These are phyloP conservation scores for Actenoides lindsayi DNA, from an alignment of 2,113 vertebrate species.

Conservation along the genomic window DNA sequence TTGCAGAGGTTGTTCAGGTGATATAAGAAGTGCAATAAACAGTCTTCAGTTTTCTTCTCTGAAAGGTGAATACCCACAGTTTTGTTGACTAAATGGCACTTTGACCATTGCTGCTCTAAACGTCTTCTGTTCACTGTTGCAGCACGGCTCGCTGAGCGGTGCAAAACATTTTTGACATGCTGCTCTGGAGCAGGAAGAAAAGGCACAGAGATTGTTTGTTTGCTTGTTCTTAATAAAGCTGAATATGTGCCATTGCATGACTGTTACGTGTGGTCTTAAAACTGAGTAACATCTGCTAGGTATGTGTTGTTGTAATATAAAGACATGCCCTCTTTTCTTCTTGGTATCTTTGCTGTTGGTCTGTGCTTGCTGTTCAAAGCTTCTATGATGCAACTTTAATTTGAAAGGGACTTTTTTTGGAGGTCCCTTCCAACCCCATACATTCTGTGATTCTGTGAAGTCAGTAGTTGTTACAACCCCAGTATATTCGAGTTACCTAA, in stretches of 20 bases:
- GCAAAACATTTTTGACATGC: background rate
- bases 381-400: too few species aligned
- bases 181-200: background rate
- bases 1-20: constrained; percentile 90
- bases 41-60: constrained; percentile 91
- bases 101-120: background rate
- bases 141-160: background rate
- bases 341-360: background rate
- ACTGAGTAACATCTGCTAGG: background rate
- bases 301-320: background rate
- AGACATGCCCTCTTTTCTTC: background rate
- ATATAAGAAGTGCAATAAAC: constrained; percentile 95
- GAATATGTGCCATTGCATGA: background rate
- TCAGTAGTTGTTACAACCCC: background rate
- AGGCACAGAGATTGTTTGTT: background rate
- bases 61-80: constrained; percentile 72
- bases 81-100: background rate
- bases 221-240: background rate
- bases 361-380: background rate
- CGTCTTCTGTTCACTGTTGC: background rate
- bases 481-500: fast-evolving
- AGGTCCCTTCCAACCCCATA: too few species aligned
- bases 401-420: too few species aligned
- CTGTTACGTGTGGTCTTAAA: background rate
- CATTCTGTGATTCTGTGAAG: too few species aligned